phyloP scores from a whole-genome alignment of 2,888 invertebrate genomes.

The Aspidiotus destructor region DNA sequence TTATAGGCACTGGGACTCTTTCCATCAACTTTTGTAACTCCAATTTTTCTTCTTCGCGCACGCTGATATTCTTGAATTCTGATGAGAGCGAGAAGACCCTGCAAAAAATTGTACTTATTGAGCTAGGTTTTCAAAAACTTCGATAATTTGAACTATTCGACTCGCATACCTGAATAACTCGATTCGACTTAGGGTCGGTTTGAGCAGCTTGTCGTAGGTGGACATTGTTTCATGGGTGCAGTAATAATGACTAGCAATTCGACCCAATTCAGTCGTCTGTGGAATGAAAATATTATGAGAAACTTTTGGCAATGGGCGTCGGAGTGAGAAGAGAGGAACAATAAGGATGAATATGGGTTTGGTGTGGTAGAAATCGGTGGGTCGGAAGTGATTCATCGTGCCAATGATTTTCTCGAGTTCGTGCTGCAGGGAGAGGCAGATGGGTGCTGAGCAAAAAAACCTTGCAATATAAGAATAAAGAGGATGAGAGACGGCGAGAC shows the following conservation, averaged over 20 bases:
- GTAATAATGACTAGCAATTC: constrained; percentile 98
- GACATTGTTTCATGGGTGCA: constrained; percentile 95
- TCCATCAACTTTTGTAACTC: constrained; percentile 92
- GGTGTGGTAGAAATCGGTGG: too few species aligned
- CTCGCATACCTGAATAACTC: constrained; percentile 63
- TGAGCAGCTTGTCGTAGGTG: constrained; percentile 90
- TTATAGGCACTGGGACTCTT: constrained; percentile 96
- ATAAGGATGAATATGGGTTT: too few species aligned
- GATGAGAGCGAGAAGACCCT: constrained; percentile 95
- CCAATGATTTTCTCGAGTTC: too few species aligned
- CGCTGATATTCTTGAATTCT: constrained; percentile 88
- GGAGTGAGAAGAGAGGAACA: too few species aligned
- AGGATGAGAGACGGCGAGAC: too few species aligned
- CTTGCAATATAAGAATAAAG: too few species aligned
- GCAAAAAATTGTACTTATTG: neutral
- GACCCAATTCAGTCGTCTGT: constrained; percentile 79
- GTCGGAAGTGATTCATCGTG: too few species aligned
- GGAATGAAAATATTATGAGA: too few species aligned
- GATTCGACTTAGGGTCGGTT: constrained; percentile 93
- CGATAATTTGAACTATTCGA: neutral
- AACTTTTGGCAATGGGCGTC: too few species aligned
- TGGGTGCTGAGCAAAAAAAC: too few species aligned
- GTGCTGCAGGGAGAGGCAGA: too few species aligned
- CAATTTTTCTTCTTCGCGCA: constrained; percentile 91
- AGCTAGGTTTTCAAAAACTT: neutral